A percentile compares a stretch with the other conserved stretches of the same genome.
phyloP scores from a whole-genome alignment of 2,888 invertebrate species.

The Spodoptera littoralis region DNA sequence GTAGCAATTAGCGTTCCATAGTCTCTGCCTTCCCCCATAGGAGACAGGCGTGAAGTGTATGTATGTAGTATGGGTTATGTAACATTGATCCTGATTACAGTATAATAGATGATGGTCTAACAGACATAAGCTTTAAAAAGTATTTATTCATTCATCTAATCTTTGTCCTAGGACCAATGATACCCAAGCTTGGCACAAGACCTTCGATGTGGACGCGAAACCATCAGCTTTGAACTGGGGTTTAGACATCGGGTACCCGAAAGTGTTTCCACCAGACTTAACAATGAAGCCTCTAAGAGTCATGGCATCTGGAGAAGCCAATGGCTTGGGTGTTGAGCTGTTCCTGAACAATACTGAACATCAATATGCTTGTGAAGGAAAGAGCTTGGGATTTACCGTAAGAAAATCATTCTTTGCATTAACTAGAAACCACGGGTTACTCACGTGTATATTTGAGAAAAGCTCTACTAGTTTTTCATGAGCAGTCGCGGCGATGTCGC shows the following conservation, averaged over 20 bases:
- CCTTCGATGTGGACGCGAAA: conserved; percentile 64
- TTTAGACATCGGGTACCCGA: conserved; percentile 79
- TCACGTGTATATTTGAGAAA: too few species aligned
- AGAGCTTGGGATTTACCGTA: conserved; percentile 82
- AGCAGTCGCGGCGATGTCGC: too few species aligned
- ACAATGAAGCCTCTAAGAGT: conserved; percentile 74
- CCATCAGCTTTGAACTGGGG: conserved; percentile 72
- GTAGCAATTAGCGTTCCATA: too few species aligned
- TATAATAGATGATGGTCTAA: too few species aligned
- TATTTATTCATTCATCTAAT: too few species aligned
- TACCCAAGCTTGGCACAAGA: conserved; percentile 76
- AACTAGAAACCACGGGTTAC: not conserved
- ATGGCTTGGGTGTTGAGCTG: conserved; percentile 81
- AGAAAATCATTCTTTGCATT: conserved; percentile 44
- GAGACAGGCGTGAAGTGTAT: too few species aligned
- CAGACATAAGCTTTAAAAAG: too few species aligned
- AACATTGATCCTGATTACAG: too few species aligned
- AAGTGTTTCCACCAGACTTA: conserved; percentile 74
- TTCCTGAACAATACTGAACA: conserved; percentile 81
- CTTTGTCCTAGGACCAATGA: conserved; percentile 72
- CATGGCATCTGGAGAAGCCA: conserved; percentile 80
- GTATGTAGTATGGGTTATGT: too few species aligned
- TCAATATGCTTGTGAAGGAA: conserved; percentile 81
- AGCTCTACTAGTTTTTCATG: too few species aligned
- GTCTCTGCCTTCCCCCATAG: too few species aligned